phyloP scores from a whole-genome alignment of 1,140 invertebrate genomes.

The Lucilia sericata region DNA sequence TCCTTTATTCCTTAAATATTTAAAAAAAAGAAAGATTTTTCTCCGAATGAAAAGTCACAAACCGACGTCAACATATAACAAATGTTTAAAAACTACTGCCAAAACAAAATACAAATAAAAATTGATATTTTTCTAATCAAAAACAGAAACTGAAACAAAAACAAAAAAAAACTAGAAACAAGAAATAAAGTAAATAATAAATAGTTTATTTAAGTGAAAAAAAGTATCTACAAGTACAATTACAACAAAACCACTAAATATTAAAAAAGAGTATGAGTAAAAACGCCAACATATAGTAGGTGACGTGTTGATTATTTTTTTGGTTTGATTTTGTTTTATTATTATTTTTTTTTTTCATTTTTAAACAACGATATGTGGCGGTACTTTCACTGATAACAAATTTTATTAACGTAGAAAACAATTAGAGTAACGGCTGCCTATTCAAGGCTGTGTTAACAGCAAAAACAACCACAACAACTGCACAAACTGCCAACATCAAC shows the following conservation, averaged over 20 bases:
- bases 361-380: not conserved
- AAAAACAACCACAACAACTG: not conserved
- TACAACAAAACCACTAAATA: not conserved
- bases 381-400: slow-evolving; percentile 39
- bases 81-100: slow-evolving; percentile 32
- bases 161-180: not conserved
- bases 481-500: not conserved
- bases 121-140: slow-evolving; percentile 18
- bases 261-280: not conserved
- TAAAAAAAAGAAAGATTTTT: not conserved
- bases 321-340: not conserved
- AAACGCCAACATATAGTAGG: not conserved
- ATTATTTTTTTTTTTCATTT: not conserved
- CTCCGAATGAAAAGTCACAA: not conserved
- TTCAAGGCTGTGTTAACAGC: slow-evolving; percentile 19
- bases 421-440: slow-evolving; percentile 21
- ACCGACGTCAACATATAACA: slow-evolving; percentile 29
- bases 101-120: slow-evolving; percentile 34
- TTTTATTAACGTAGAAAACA: slow-evolving; percentile 22
- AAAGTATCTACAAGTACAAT: not conserved
- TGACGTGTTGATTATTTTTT: slow-evolving; percentile 22
- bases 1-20: not conserved
- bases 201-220: not conserved
- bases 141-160: slow-evolving; percentile 15
- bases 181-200: not conserved